A percentile compares a stretch with the other conserved stretches of the same genome.
These are phyloP conservation scores for Takifugu ocellatus DNA, from an alignment of 2,797 vertebrate species.

Conservation along the genomic window DNA sequence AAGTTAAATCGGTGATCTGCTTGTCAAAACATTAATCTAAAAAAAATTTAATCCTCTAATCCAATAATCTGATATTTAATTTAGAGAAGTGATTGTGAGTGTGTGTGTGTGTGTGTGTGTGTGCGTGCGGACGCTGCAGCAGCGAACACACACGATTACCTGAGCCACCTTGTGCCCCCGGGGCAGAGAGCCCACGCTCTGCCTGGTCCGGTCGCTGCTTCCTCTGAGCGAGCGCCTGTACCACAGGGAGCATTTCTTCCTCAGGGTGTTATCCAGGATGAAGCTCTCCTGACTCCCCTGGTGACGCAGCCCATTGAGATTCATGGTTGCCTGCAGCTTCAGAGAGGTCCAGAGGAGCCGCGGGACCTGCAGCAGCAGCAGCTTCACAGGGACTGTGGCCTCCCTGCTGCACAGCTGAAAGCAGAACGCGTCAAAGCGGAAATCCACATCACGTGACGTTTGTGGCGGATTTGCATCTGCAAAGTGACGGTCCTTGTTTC, in stretches of 20 bases:
- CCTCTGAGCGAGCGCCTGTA: constrained; percentile 62
- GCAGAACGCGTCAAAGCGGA: constrained; percentile 68
- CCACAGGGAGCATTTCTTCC: constrained; percentile 66
- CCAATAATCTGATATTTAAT: constrained; percentile 1
- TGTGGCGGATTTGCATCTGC: constrained; percentile 72
- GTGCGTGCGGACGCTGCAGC: background rate
- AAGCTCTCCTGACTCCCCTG: constrained; percentile 62
- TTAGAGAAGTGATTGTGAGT: background rate
- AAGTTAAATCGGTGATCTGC: constrained; percentile 7
- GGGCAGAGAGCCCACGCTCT: constrained; percentile 69
- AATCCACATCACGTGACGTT: constrained; percentile 79
- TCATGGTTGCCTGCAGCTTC: constrained; percentile 71
- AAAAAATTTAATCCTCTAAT: background rate
- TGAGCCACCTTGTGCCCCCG: constrained; percentile 77
- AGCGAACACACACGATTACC: background rate
- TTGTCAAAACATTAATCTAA: constrained; percentile 1
- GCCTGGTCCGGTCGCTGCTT: constrained; percentile 54
- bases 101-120: background rate
- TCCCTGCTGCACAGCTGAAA: constrained; percentile 30
- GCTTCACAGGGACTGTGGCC: constrained; percentile 35
- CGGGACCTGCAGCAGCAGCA: constrained; percentile 36
- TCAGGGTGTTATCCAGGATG: constrained; percentile 56
- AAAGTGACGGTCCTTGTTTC: constrained; percentile 30
- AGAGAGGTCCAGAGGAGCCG: constrained; percentile 49
- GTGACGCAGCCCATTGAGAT: constrained; percentile 66